Evolutionary conservation across 2,888 invertebrate species (phyloP).

Genomic region (Sturmia bella): DNA sequence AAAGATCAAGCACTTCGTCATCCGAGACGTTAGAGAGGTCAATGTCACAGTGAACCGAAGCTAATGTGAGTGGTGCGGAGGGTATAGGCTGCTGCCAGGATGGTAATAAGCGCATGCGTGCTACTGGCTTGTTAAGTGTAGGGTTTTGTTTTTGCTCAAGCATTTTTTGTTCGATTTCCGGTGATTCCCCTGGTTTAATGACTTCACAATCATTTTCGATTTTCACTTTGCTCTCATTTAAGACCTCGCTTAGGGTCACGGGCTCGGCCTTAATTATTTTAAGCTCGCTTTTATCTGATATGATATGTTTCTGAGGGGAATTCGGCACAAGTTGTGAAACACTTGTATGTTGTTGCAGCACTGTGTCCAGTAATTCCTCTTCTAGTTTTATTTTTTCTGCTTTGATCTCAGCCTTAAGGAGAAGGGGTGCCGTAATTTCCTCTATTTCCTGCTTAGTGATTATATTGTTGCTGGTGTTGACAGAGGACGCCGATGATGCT

Average conservation of each 20-base stretch:
- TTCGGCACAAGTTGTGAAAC: constrained; percentile 49
- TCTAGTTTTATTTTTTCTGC: constrained; percentile 81
- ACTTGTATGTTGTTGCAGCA: constrained; percentile 68
- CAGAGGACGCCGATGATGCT: constrained; percentile 32
- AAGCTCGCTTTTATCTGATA: constrained; percentile 73
- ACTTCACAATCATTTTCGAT: constrained; percentile 61
- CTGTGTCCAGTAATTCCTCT: constrained; percentile 74
- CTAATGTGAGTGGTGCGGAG: constrained; percentile 20
- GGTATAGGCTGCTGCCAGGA: constrained; percentile 54
- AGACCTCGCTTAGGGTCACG: constrained; percentile 59
- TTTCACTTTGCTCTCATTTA: constrained; percentile 64
- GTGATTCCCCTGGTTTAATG: constrained; percentile 25
- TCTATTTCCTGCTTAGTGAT: constrained; percentile 63
- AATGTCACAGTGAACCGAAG: constrained; percentile 69
- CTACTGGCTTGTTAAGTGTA: constrained; percentile 14
- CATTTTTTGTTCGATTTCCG: neutral
- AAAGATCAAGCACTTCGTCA: constrained; percentile 72
- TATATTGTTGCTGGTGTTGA: constrained; percentile 36
- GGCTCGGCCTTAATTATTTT: constrained; percentile 80
- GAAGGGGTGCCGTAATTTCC: constrained; percentile 71
- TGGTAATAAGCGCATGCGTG: constrained; percentile 70
- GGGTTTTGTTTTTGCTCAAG: constrained; percentile 3
- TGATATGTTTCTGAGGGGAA: constrained; percentile 68
- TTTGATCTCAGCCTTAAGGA: constrained; percentile 80
- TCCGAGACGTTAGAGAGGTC: constrained; percentile 70